Evolutionary conservation across 1,140 invertebrate genomes (phyloP).

Genomic region (Drosophila ercepeae): DNA sequence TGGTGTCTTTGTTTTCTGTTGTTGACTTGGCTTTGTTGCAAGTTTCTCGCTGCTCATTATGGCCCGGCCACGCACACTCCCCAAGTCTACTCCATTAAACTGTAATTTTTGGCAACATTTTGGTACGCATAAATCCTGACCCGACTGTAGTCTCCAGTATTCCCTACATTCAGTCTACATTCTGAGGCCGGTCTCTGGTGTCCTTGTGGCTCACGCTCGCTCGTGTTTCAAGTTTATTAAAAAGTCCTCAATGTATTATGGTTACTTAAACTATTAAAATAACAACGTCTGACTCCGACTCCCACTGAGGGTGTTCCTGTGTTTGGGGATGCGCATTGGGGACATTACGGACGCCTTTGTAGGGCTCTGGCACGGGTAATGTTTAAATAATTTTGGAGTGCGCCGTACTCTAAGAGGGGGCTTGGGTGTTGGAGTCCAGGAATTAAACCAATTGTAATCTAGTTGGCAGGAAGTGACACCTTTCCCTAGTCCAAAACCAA

Average conservation of each 20-base stretch:
- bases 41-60: conserved; percentile 75
- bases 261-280: conserved; percentile 82
- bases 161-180: conserved; percentile 1
- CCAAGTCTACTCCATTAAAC: conserved; percentile 75
- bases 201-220: conserved; percentile 61
- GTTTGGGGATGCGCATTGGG: conserved; percentile 18
- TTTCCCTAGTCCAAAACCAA: conserved; percentile 3
- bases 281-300: conserved; percentile 56
- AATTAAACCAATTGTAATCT: conserved; percentile 22
- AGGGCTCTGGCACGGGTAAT: conserved; percentile 53
- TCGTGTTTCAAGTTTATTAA: conserved; percentile 81
- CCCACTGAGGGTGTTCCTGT: conserved; percentile 2
- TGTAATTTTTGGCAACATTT: conserved; percentile 83
- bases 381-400: conserved; percentile 66
- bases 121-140: conserved; percentile 79
- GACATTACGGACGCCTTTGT: conserved; percentile 1
- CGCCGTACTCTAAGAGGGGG: conserved; percentile 17
- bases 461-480: conserved; percentile 4
- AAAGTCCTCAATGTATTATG: conserved; percentile 82
- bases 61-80: conserved; percentile 32
- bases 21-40: conserved; percentile 44
- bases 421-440: conserved; percentile 10
- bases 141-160: conserved; percentile 30
- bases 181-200: conserved; percentile 44
- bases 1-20: conserved; percentile 47